Percentiles rank a stretch among this genome's conserved stretches.
phyloP scores from a whole-genome alignment of 2,888 invertebrate genomes.

The Arctia plantaginis region DNA sequence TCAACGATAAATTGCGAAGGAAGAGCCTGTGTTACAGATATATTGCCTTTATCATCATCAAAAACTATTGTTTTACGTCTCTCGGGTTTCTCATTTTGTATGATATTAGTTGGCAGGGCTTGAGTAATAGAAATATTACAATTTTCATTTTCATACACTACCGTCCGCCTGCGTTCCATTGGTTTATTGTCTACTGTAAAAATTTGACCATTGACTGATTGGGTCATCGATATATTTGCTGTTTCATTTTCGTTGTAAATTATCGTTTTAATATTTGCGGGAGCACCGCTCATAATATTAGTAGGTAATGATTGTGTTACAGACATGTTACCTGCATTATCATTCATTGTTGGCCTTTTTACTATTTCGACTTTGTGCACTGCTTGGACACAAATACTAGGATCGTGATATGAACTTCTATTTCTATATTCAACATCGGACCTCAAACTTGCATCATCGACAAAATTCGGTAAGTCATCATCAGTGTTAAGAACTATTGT shows the following conservation, averaged over 20 bases:
- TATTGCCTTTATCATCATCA: slow-evolving; percentile 31
- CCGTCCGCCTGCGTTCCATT: slow-evolving; percentile 37
- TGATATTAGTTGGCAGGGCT: slow-evolving; percentile 43
- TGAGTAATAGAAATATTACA: slow-evolving; percentile 54
- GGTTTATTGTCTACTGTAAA: slow-evolving; percentile 4
- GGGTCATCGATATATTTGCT: slow-evolving; percentile 48
- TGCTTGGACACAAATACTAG: slow-evolving; percentile 15
- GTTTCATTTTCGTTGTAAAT: slow-evolving; percentile 25
- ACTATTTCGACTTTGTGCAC: slow-evolving; percentile 27
- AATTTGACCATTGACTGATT: slow-evolving; percentile 43
- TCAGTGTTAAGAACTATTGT: slow-evolving; percentile 70
- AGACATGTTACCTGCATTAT: slow-evolving; percentile 53
- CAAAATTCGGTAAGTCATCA: slow-evolving; percentile 74
- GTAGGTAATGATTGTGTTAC: slow-evolving; percentile 52
- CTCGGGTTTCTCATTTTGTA: slow-evolving; percentile 21
- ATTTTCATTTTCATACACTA: slow-evolving; percentile 40
- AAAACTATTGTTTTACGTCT: slow-evolving; percentile 20
- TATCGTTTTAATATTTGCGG: slow-evolving; percentile 18
- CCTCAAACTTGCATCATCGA: slow-evolving; percentile 46
- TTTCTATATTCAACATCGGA: slow-evolving; percentile 27
- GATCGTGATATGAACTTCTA: neutral
- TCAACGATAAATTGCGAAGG: slow-evolving; percentile 38
- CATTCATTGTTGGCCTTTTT: slow-evolving; percentile 44
- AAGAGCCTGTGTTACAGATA: slow-evolving; percentile 53
- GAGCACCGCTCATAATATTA: slow-evolving; percentile 12